A percentile compares a stretch with the other conserved stretches of the same genome.
These are phyloP conservation scores for Pseudolaguvia tuberculata DNA, from an alignment of 2,113 vertebrate genomes.

Conservation along the genomic window DNA sequence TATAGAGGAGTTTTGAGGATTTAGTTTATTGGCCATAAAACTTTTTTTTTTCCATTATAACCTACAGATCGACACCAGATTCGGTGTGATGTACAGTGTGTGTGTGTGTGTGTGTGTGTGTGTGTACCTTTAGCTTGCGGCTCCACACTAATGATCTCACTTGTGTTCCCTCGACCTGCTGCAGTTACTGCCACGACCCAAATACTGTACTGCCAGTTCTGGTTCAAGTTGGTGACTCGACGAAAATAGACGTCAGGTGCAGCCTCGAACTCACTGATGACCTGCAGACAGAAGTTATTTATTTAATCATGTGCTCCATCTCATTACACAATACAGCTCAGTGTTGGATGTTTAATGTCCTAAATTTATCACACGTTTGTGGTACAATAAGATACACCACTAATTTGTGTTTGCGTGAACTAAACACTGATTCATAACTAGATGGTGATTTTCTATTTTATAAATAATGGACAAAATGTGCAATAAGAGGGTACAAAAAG, in stretches of 20 bases:
- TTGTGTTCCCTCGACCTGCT: conserved; percentile 93
- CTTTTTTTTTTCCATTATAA: too few species aligned
- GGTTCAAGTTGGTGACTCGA: conserved; percentile 89
- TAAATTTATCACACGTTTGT: not conserved
- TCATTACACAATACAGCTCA: not conserved
- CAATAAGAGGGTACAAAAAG: too few species aligned
- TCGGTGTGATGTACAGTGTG: too few species aligned
- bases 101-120: not conserved
- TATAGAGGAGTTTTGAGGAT: too few species aligned
- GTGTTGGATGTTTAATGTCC: not conserved
- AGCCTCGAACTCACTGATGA: conserved; percentile 98
- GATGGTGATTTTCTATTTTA: too few species aligned
- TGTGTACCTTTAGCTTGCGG: conserved; percentile 86
- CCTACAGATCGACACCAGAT: not conserved
- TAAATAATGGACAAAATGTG: too few species aligned
- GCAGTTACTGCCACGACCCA: conserved; percentile 97
- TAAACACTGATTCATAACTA: too few species aligned
- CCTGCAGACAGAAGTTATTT: conserved; percentile 65
- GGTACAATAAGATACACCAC: too few species aligned
- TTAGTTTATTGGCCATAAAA: too few species aligned
- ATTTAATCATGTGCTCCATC: not conserved
- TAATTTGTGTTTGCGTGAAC: too few species aligned
- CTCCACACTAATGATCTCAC: conserved; percentile 93
- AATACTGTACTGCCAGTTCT: conserved; percentile 91
- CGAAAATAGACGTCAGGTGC: conserved; percentile 92